Percentiles rank a stretch among this genome's conserved stretches.
Conservation (phyloP, 2,797 vertebrate species). For the Sebastolobus altivelis region DNA sequence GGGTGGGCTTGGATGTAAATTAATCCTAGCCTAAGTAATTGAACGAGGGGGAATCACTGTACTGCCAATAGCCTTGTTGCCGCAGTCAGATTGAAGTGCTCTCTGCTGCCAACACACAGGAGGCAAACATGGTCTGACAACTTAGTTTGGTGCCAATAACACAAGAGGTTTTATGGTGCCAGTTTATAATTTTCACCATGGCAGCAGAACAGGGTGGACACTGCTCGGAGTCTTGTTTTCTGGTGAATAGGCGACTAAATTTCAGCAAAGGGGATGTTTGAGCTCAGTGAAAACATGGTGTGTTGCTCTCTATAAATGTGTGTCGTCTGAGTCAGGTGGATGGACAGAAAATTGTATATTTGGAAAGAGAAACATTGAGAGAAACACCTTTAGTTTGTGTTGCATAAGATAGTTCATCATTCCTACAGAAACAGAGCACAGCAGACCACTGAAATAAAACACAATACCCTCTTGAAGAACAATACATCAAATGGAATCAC, state of each 20-base stretch:
- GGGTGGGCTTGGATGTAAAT: conserved; percentile 63
- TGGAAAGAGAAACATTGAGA: not conserved
- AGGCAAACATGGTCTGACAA: conserved; percentile 51
- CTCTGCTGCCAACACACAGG: conserved; percentile 33
- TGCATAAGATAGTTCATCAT: not conserved
- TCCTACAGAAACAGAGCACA: not conserved
- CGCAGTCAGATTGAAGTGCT: conserved; percentile 59
- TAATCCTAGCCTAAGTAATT: conserved; percentile 74
- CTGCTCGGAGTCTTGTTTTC: conserved; percentile 2
- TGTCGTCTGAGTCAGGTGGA: conserved; percentile 7
- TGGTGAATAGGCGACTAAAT: conserved; percentile 27
- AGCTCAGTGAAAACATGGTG: not conserved
- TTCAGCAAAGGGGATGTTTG: conserved; percentile 16
- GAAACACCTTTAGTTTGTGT: conserved; percentile 10
- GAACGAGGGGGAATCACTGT: conserved; percentile 52
- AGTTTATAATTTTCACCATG: conserved; percentile 47
- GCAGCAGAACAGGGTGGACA: conserved; percentile 29
- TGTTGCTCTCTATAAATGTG: conserved; percentile 6
- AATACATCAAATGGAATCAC: not conserved
- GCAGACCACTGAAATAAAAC: not conserved
- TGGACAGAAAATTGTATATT: conserved; percentile 28
- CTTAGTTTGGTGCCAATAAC: conserved; percentile 61
- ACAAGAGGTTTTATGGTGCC: conserved; percentile 58
- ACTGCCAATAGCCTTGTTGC: conserved; percentile 27
- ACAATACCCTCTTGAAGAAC: not conserved